phyloP scores from a whole-genome alignment of 2,888 invertebrate genomes.

The Tetrapedia diversipes region DNA sequence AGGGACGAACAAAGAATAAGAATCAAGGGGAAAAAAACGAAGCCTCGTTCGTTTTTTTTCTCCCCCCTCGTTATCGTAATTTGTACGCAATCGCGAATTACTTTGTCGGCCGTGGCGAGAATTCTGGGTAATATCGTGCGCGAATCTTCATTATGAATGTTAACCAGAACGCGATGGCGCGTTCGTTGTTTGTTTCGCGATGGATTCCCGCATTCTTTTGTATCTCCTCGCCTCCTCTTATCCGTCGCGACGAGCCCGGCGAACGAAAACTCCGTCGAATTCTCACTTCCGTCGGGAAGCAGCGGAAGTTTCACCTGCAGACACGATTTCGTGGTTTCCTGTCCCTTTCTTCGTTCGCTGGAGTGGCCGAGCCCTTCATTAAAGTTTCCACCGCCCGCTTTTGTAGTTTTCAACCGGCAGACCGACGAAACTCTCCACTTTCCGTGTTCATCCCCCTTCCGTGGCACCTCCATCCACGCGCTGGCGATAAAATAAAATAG shows the following conservation, averaged over 20 bases:
- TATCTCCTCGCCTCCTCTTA: conserved; percentile 1
- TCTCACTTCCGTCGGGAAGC: conserved; percentile 46
- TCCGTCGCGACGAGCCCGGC: conserved; percentile 26
- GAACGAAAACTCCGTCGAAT: conserved; percentile 53
- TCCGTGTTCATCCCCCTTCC: conserved; percentile 24
- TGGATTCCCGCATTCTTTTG: conserved; percentile 44
- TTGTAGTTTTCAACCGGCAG: conserved; percentile 67
- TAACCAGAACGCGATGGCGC: conserved; percentile 1
- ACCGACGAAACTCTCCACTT: conserved; percentile 52
- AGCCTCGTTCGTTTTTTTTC: conserved; percentile 3
- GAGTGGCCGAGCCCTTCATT: conserved; percentile 65
- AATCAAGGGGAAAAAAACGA: background rate
- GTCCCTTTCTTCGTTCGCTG: conserved; percentile 20
- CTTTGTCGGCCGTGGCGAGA: background rate
- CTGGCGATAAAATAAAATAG: conserved; percentile 32
- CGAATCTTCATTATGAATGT: conserved; percentile 13
- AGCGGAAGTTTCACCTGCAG: conserved; percentile 61
- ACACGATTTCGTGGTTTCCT: conserved; percentile 56
- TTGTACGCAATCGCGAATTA: conserved; percentile 26
- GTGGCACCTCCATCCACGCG: conserved; percentile 27
- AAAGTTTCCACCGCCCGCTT: conserved; percentile 70
- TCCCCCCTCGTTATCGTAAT: conserved; percentile 16
- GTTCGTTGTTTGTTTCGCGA: conserved; percentile 25
- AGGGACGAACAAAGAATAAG: background rate
- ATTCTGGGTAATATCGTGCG: no score